Evolutionary conservation across 1,140 invertebrate species (phyloP), one percentile per base, ranked within the genome.

Genomic region (Drosophila ohnishii): DNA sequence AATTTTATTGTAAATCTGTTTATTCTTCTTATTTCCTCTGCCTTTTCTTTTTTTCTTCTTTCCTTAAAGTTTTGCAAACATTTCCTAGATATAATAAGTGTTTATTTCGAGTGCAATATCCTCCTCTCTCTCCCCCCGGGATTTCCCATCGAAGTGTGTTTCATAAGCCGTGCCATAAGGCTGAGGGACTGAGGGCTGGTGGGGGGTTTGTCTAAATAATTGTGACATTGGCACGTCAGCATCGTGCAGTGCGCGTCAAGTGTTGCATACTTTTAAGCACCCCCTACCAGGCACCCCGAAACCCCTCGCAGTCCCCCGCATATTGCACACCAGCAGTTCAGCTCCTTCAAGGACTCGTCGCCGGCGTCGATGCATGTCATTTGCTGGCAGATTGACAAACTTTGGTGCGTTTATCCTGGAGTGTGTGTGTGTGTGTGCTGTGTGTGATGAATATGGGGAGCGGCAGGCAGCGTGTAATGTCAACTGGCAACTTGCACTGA

Each of bases 331-430:
- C 50, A 35, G 25, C 28, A 32, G 47, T 3, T n/a, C n/a, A 14
- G 34, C 14, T 45, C 44, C 58, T 50, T 69, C 65, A 66, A 69
- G 65, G 65, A 50, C 44, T 63, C 57, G 44, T 37, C 56, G 58
- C 55, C 50, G 58, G 28, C 77, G 58, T 56, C 71, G 63, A 77
- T 88, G 83, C 83, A 88, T 83, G 83, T 83, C 84, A 86, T 88
- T 83, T 83, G 79, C 67, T 88, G 64, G 78, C 82, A 85, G 78
- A 78, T 67, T 86, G 78, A 80, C 79, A 86, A 86, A 88, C 84
- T 87, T 83, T 80, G 51, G 57, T 55, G 66, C 60, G 64, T 57
- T 45, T 37, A 42, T 37, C 40, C 45, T 62, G 53, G 30, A 19
- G 56, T 40, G 42, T 45, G 61, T 45, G 62, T 47, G 62, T 47